Conservation (phyloP, 2,113 vertebrate species). For the Mixornis gularis region DNA sequence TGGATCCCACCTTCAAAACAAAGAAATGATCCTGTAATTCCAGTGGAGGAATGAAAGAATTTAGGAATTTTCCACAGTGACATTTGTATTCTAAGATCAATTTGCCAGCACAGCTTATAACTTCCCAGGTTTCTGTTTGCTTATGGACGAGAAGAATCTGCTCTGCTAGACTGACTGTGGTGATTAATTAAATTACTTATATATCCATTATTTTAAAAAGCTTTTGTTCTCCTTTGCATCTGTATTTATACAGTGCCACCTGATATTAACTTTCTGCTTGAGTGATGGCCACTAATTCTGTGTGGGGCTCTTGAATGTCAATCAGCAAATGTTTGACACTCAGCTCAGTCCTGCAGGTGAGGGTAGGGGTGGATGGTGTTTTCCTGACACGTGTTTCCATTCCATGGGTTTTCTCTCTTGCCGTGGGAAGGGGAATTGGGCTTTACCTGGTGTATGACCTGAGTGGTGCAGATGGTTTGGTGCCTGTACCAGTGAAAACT, state of each 20-base stretch:
- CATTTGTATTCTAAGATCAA: conserved; percentile 47
- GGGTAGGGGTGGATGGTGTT: rapidly evolving
- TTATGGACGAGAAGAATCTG: background rate
- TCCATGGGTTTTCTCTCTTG: background rate
- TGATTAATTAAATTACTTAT: conserved; percentile 59
- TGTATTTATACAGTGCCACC: conserved; percentile 1
- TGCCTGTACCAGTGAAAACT: background rate
- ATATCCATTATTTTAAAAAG: conserved; percentile 3
- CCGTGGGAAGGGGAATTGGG: background rate
- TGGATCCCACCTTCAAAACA: background rate
- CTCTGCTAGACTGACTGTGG: background rate
- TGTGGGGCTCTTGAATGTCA: background rate
- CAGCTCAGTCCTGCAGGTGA: background rate
- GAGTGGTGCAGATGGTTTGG: background rate
- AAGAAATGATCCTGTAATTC: background rate
- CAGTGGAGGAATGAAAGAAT: conserved; percentile 7
- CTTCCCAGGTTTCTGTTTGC: conserved; percentile 52
- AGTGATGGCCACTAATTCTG: conserved; percentile 8
- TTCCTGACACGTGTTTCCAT: background rate
- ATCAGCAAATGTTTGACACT: background rate
- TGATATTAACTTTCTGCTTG: conserved; percentile 48
- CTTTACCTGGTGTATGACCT: background rate
- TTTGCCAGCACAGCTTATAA: background rate
- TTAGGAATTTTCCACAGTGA: conserved; percentile 36
- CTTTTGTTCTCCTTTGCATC: background rate